Evolutionary conservation across 1,140 invertebrate genomes (phyloP), one percentile per base, ranked within the genome.

Genomic region (Trissolcus basalis): DNA sequence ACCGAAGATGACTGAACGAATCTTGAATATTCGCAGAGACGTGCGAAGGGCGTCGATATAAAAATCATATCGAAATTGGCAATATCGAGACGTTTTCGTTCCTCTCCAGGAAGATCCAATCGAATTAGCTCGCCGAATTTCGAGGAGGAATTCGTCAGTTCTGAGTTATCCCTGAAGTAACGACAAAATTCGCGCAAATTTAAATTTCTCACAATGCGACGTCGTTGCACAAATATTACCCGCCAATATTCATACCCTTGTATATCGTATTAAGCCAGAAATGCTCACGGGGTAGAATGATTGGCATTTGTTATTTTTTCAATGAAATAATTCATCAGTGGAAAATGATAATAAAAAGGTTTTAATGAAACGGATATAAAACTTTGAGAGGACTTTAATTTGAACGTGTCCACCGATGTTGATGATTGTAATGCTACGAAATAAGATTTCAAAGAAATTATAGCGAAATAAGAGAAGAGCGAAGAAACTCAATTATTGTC

Each of bases 21-120:
- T 71, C 55, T 60, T 67, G 67, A 77, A 77, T 77, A 68, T 77
- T 72, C 64, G 48, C 10, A 19, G 60, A 65, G 53, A 58, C 49
- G 61, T 45, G 55, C 61, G 69, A 45, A 53, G 56, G 79, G 51
- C n/a, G 73, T 44, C 67, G 74, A 78, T 79, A 79, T 80, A 79
- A 81, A 78, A 80, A 77, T 80, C 78, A 82, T 79, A 80, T 79
- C 77, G 72, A 82, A 82, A 82, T 82, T 82, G 81, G 77, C 81
- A 82, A 82, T 82, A 80, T 82, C 78, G 77, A 14, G 51, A 63
- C 55, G 50, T 64, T 67, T 43, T 55, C 48, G 50, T 27, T 27
- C 50, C 48, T 41, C 55, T 53, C 59, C 47, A 13, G 13, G 54
- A 32, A 33, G 33, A 71, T 71, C 51, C 58, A 72, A 77, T 72